Conservation (phyloP, 2,888 invertebrate species). For the Leucophora obtusa region DNA sequence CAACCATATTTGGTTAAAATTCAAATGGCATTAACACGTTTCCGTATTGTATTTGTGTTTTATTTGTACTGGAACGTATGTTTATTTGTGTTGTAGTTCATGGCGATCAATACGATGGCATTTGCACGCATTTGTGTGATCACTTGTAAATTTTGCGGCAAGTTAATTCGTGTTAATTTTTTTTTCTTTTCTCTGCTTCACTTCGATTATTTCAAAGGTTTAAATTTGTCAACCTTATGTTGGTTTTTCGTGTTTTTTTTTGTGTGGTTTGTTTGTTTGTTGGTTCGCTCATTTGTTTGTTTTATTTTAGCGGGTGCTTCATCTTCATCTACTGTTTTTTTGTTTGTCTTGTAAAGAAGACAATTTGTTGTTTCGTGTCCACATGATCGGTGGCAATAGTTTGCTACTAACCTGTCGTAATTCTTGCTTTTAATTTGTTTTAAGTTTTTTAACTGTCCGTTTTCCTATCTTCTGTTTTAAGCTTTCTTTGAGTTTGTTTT, state of each 20-base stretch:
- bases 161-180: conserved; percentile 61
- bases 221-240: conserved; percentile 63
- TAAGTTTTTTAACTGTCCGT: conserved; percentile 26
- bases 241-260: conserved; percentile 14
- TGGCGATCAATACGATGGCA: conserved; percentile 64
- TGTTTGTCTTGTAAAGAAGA: conserved; percentile 50
- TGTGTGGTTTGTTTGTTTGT: conserved; percentile 18
- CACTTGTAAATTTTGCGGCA: conserved; percentile 68
- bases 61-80: conserved; percentile 33
- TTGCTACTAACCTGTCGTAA: conserved; percentile 64
- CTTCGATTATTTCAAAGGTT: conserved; percentile 48
- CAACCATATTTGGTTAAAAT: conserved; percentile 77
- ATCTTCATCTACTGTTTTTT: conserved; percentile 50
- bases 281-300: conserved; percentile 33
- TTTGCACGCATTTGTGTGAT: conserved; percentile 69
- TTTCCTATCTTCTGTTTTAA: conserved; percentile 44
- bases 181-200: conserved; percentile 7
- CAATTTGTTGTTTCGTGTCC: conserved; percentile 63
- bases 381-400: conserved; percentile 63
- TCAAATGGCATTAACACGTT: conserved; percentile 78
- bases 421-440: conserved; percentile 66
- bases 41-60: conserved; percentile 66
- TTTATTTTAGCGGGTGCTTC: conserved; percentile 52
- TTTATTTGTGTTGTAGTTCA: conserved; percentile 43
- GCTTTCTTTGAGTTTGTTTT: conserved; percentile 51